A percentile compares a stretch with the other conserved stretches of the same genome.
Evolutionary conservation across 2,113 vertebrate species (phyloP).

Genomic region (Thinocorus orbignyianus): DNA sequence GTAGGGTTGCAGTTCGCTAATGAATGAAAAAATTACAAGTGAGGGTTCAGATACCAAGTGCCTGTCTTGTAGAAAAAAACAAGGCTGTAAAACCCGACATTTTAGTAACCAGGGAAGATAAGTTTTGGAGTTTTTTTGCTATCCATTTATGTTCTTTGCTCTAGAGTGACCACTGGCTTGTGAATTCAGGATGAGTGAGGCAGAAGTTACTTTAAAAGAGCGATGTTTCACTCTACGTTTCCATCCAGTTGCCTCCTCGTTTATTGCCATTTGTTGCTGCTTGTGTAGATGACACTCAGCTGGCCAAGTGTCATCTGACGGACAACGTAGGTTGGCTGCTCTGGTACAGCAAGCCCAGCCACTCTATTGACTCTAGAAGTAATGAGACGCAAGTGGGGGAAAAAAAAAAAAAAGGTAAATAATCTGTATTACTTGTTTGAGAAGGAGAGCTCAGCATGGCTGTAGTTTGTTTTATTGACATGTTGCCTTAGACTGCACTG

Average conservation of each 20-base stretch:
- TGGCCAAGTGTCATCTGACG: neutral
- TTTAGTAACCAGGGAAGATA: neutral
- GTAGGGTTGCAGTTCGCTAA: neutral
- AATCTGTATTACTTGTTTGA: neutral
- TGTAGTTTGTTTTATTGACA: neutral
- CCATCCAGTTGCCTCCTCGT: accelerated
- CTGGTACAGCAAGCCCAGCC: neutral
- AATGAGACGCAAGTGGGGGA: neutral
- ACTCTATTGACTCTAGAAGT: neutral
- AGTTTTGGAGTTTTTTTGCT: neutral
- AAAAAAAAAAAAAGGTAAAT: neutral
- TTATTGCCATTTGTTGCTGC: neutral
- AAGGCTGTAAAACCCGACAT: neutral
- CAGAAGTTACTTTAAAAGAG: neutral
- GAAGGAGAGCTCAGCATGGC: neutral
- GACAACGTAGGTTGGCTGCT: accelerated
- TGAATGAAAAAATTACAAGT: neutral
- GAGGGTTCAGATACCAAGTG: neutral
- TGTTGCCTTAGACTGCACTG: neutral
- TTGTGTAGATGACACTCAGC: neutral
- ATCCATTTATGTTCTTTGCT: neutral
- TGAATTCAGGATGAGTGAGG: neutral
- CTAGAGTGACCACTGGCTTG: neutral
- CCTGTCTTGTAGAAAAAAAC: neutral
- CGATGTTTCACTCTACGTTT: neutral